Conservation (phyloP, 2,888 invertebrate species). For the Neoitamus cyanurus region DNA sequence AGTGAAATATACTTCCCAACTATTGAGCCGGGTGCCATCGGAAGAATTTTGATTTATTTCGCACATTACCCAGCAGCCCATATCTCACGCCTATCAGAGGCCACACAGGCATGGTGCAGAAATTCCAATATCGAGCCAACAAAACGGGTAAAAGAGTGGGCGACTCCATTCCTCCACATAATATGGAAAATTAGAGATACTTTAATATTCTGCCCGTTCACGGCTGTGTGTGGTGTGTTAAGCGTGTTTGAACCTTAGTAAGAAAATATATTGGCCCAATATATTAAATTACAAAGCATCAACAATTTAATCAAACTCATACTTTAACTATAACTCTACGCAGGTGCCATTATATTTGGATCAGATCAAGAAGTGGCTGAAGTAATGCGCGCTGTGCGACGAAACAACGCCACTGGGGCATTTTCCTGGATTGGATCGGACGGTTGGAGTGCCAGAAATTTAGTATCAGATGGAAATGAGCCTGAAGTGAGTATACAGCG, state of each 20-base stretch:
- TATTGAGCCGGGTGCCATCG: not conserved
- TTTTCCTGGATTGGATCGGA: conserved; percentile 98
- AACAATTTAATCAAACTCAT: not conserved
- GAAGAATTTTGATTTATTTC: conserved; percentile 1
- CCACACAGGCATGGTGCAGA: not conserved
- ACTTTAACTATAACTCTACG: conserved; percentile 51
- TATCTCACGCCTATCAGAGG: not conserved
- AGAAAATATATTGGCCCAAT: not conserved
- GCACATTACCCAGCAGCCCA: not conserved
- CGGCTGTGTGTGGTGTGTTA: too few relatives aligned
- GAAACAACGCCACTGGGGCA: conserved; percentile 86
- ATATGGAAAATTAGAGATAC: too few relatives aligned
- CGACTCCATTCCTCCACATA: not conserved
- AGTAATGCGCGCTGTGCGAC: conserved; percentile 91
- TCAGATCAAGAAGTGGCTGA: conserved; percentile 97
- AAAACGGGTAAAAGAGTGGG: not conserved
- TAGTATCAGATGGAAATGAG: conserved; percentile 90
- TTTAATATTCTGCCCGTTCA: too few relatives aligned
- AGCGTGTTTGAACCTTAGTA: not conserved
- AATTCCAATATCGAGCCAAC: not conserved
- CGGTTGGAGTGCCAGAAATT: conserved; percentile 91
- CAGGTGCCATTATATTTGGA: conserved; percentile 94
- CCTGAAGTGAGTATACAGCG: conserved; percentile 72
- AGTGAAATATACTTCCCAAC: not conserved
- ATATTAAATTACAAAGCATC: too few relatives aligned